Percentiles rank a stretch among this genome's conserved stretches.
Evolutionary conservation across 2,888 invertebrate species (phyloP).

Genomic region (Folsomia manolachei): DNA sequence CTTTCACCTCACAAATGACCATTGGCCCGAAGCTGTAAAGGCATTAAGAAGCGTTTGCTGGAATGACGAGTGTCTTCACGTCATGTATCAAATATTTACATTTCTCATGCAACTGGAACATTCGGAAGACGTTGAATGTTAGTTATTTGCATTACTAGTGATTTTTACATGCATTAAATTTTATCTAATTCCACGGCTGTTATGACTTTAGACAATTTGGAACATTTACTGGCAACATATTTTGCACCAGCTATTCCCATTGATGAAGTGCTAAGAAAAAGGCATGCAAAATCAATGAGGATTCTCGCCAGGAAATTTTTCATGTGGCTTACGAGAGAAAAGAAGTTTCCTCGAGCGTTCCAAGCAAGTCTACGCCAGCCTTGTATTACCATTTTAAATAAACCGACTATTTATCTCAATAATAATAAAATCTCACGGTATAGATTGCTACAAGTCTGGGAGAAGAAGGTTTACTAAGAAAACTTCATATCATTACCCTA

Average conservation of each 20-base stretch:
- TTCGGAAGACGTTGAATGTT: slow-evolving; percentile 44
- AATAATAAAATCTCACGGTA: neutral
- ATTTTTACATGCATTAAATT: neutral
- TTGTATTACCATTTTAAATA: too few relatives aligned
- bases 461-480: slow-evolving; percentile 42
- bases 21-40: slow-evolving; percentile 46
- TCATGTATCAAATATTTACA: slow-evolving; percentile 41
- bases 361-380: slow-evolving; percentile 41
- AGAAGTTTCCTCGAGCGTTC: slow-evolving; percentile 41
- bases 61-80: slow-evolving; percentile 43
- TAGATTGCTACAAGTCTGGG: slow-evolving; percentile 45
- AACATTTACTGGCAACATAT: slow-evolving; percentile 43
- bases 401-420: neutral
- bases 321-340: slow-evolving; percentile 41
- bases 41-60: slow-evolving; percentile 45
- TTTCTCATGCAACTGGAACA: slow-evolving; percentile 35
- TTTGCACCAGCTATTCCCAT: slow-evolving; percentile 42
- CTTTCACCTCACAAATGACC: slow-evolving; percentile 41
- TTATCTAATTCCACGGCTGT: neutral
- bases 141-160: too few relatives aligned
- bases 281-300: slow-evolving; percentile 45
- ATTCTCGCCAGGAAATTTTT: slow-evolving; percentile 44
- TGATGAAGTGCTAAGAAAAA: slow-evolving; percentile 37
- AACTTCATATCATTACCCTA: slow-evolving; percentile 36
- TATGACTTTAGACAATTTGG: slow-evolving; percentile 45